phyloP scores from a whole-genome alignment of 2,113 vertebrate genomes.

The Illadopsis cleaveri region DNA sequence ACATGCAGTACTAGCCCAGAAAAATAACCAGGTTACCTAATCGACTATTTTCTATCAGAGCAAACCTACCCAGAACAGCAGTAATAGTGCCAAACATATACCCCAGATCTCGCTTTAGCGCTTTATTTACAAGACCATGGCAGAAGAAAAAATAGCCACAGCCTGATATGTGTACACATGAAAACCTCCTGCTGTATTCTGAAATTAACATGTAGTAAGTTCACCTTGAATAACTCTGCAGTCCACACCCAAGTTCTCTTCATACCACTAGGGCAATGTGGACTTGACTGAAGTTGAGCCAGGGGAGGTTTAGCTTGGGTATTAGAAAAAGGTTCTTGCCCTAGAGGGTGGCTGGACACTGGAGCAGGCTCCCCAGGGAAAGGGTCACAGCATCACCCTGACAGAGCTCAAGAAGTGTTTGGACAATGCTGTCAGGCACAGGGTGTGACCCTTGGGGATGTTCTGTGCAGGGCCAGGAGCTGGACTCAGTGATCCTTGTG shows the following conservation, averaged over 20 bases:
- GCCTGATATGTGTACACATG: rapidly evolving
- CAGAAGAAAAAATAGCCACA: neutral
- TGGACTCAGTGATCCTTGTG: neutral
- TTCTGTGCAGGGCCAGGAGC: neutral
- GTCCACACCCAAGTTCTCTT: neutral
- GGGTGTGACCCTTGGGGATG: neutral
- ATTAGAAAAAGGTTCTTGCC: neutral
- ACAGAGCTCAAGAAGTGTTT: neutral
- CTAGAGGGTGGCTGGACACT: rapidly evolving
- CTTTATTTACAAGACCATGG: neutral
- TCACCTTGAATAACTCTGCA: neutral
- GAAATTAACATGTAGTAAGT: neutral
- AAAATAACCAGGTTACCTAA: neutral
- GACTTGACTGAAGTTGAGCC: neutral
- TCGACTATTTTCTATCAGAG: neutral
- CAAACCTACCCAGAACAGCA: neutral
- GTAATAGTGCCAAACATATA: neutral
- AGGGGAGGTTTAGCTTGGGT: neutral
- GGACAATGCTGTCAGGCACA: neutral
- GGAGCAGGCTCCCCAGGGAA: neutral
- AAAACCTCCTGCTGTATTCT: neutral
- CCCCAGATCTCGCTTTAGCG: neutral
- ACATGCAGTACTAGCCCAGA: neutral
- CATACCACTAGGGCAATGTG: rapidly evolving
- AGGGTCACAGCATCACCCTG: neutral